Conservation (phyloP, 2,797 vertebrate genomes). For the Tamandua tetradactyla region DNA sequence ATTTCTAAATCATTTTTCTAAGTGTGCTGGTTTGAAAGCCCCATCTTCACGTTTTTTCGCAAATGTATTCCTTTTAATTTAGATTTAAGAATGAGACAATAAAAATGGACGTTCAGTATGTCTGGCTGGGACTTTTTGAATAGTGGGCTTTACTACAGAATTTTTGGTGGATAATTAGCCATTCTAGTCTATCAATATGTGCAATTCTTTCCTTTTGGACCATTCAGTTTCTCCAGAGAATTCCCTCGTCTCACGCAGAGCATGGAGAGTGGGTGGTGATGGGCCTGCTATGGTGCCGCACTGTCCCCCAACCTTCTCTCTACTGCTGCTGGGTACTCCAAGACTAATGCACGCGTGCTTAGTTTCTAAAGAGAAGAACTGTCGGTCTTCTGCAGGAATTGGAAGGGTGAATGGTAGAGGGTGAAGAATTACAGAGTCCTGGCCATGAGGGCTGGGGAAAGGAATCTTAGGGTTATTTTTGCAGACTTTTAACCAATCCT, state of each 20-base stretch:
- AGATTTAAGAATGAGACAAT: not conserved
- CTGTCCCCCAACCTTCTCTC: not conserved
- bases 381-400: not conserved
- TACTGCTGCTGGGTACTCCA: not conserved
- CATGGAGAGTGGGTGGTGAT: not conserved
- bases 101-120: not conserved
- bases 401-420: not conserved
- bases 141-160: not conserved
- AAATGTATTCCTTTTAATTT: no score
- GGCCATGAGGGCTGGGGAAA: not conserved
- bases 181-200: not conserved
- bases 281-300: not conserved
- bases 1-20: not conserved
- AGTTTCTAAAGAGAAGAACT: not conserved
- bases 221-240: not conserved
- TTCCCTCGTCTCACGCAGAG: not conserved
- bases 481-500: not conserved
- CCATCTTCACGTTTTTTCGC: not conserved
- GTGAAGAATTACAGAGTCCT: not conserved
- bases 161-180: not conserved
- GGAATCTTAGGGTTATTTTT: not conserved
- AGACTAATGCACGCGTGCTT: not conserved
- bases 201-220: not conserved
- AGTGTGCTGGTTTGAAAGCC: not conserved
- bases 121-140: not conserved